Evolutionary conservation across 1,140 invertebrate genomes (phyloP), one percentile per base, ranked within the genome.

Genomic region (Papilio polytes): DNA sequence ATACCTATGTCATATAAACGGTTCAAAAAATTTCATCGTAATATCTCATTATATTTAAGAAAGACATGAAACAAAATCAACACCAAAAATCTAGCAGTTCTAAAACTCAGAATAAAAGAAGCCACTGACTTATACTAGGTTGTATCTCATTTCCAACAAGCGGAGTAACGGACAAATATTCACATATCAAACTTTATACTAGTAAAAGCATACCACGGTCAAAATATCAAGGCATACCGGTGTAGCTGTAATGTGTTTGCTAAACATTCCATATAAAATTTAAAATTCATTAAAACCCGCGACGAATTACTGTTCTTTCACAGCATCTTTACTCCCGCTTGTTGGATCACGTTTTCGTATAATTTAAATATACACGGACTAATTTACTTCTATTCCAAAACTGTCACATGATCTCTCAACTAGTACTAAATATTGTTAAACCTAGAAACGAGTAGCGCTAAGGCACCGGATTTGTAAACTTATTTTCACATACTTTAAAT

Each of bases 401-500:
- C 51, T 56, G 48, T 56, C 51, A 31, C 51, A 78, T 56, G 53
- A 56, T 78, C 18, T 66, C 44, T 46, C 44, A 78, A 66, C 36
- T 78, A 78, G 53, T 4, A 41, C 77, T 78, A 78, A 66, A 20
- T 78, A 78, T 66, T 63, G 59, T 46, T 78, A 63, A 66, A 78
- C 48, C 77, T 78, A 78, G 44, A 78, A 78, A 78, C 53, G 36
- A 78, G 56, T 66, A 78, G 77, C 77, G 77, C 77, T 78, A 78
- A 78, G 77, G 77, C 77, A 78, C 77, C 77, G 56, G 77, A 78
- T 78, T 78, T 78, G 56, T 66, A 63, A 78, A 78, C 9, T 78
- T 66, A 78, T 66, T 48, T 78, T 46, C 59, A 41, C n/a, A 66
- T 66, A 66, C 31, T 20, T 66, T 48, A 36, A 18, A 31, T 56